Evolutionary conservation across 64 coral and sea anemone genomes (phyloP).

Genomic region (Montipora cactus): DNA sequence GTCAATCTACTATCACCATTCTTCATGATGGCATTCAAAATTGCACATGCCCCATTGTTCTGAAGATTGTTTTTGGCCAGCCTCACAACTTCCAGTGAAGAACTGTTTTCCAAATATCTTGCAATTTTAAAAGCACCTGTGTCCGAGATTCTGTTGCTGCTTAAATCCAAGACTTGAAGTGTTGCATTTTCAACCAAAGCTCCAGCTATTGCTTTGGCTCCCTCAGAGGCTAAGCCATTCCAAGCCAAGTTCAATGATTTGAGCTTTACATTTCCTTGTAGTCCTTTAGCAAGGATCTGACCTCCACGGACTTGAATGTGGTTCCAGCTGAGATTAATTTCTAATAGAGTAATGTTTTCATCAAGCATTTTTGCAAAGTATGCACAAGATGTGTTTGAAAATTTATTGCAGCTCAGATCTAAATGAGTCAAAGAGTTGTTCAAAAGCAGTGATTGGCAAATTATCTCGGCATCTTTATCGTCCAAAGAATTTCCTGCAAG

Average conservation of each 20-base stretch:
- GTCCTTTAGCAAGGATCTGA: conserved; percentile 69
- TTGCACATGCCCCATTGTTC: conserved; percentile 79
- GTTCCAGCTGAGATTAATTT: conserved; percentile 91
- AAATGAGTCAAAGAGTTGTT: conserved; percentile 74
- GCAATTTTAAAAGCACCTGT: conserved; percentile 47
- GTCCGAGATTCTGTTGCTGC: conserved; percentile 82
- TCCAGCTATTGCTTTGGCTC: conserved; percentile 59
- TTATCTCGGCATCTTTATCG: conserved; percentile 79
- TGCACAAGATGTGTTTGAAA: conserved; percentile 82
- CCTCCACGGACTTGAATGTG: conserved; percentile 83
- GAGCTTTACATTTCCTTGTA: conserved; percentile 85
- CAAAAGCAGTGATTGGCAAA: conserved; percentile 60
- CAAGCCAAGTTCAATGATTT: conserved; percentile 89
- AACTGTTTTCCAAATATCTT: conserved; percentile 58
- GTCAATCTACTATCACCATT: conserved; percentile 67
- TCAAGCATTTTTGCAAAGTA: conserved; percentile 75
- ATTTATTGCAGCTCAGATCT: conserved; percentile 85
- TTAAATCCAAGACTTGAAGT: conserved; percentile 74
- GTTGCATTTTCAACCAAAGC: conserved; percentile 74
- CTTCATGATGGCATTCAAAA: conserved; percentile 67
- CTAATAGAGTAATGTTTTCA: conserved; percentile 74
- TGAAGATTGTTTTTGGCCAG: conserved; percentile 79
- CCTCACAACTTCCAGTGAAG: conserved; percentile 69
- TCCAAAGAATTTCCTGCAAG: conserved; percentile 74
- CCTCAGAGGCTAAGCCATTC: conserved; percentile 85